Evolutionary conservation across 2,113 vertebrate genomes (phyloP), one percentile per base, ranked within the genome.

Genomic region (Epinephelus moara): DNA sequence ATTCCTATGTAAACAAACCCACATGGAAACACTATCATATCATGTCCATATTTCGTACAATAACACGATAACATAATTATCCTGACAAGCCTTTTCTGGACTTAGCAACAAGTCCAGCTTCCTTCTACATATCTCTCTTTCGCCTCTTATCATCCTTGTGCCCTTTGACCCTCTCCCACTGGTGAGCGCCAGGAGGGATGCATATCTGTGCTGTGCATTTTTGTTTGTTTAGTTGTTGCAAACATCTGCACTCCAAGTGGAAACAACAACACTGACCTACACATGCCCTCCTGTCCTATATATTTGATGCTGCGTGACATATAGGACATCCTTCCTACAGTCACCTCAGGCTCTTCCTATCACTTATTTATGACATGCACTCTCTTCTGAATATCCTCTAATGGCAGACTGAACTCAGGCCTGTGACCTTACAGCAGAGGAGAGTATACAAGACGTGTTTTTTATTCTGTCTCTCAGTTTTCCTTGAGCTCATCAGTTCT

Each of bases 301-400:
- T 90, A 85, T 80, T 57, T 86, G 81, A 89, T 87, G 83, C 80
- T 62, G 76, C 21, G 3, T 68, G 74, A 86, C 85, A 82, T 89
- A 91, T 63, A 83, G 83, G 79, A 80, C 73, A 85, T 77, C 64
- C 23, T 76, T 80, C 47, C 30, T 68, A 55, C 70, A 82, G 89
- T 88, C 82, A 87, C 85, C 77, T 75, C 85, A 71, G 83, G 86
- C 88, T 88, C 70, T 86, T 89, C 80, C 77, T 88, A 92, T 93
- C 81, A 93, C 82, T 94, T 92, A 94, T 94, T 94, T 91, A 94
- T 81, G 75, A 82, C 23, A 19, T 80, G 84, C 85, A 85, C 91
- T 93, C 85, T 82, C 78, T 40, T 85, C 59, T 70, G 82, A 85
- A 60, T 67, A 68, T 85, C 40, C 76, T 64, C 69, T 79, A 66